Evolutionary conservation across 23 tunicate species (phyloP), one percentile per base, ranked within the genome.

Genomic region (Trididemnum miniatum): DNA sequence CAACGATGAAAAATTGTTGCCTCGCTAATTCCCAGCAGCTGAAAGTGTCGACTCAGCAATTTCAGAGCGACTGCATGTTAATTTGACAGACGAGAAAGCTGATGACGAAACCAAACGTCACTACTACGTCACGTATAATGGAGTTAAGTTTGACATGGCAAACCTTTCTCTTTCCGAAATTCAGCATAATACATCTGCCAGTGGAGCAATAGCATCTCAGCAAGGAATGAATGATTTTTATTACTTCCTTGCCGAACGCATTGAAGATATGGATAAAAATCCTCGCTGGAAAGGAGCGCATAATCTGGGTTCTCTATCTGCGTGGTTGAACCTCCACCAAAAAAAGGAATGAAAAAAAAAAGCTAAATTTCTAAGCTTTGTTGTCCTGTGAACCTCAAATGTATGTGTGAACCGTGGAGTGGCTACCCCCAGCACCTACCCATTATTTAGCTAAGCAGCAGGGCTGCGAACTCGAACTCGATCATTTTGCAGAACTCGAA

Each of bases 111-210:
- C n/a, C 31, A 28, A 64, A 57, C 39, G 28, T 9, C 94, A 83
- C 69, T 91, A 59, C 65, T 82, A 37, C 59, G 97, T 91, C 37
- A 76, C 84, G 3, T 91, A 81, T 76, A 64, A 51, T 1, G 90
- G 87, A 7, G 83, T 77, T 4, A 82, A 85, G 2, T 91, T 91
- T 80, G 97, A 91, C 83, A 63, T 82, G n/a, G 84, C 80, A 7
- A 37, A 40, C 0, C 80, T 91, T 38, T 35, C 81, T 22, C 20
- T 91, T 76, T 30, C 84, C 35, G 67, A 76, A 77, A 86, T 91
- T 82, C 97, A 90, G 31, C 54, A 81, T 7, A 51, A 86, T 22
- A 66, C 87, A 29, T 74, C 87, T 23, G 15, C 84, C 0, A 67
- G 67, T 15, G 89, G 77, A n/a, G 63, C 84, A 12, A 77, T 88